Percentiles rank a stretch among this genome's conserved stretches.
These are phyloP conservation scores for Lepus americanus DNA, from an alignment of 2,113 vertebrate species.

Conservation along the genomic window DNA sequence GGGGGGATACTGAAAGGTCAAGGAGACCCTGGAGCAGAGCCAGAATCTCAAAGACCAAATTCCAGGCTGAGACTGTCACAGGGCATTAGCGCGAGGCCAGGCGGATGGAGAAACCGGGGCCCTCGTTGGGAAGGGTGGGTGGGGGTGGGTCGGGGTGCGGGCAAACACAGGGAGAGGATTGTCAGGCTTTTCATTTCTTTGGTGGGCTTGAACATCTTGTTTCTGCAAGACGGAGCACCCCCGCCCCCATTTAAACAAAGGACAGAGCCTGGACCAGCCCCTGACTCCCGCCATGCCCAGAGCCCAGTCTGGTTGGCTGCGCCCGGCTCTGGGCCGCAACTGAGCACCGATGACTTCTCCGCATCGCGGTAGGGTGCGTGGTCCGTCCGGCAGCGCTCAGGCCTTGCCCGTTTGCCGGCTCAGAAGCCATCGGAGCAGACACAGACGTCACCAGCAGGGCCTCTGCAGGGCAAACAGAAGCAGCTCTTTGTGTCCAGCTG, in stretches of 20 bases:
- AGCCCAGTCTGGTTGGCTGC: neutral
- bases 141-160: neutral
- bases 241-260: neutral
- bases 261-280: neutral
- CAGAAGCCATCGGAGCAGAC: slow-evolving; percentile 16
- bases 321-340: neutral
- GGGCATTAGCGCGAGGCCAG: neutral
- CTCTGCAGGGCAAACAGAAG: slow-evolving; percentile 10
- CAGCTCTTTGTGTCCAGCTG: slow-evolving; percentile 44
- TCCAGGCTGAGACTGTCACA: slow-evolving; percentile 60
- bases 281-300: neutral
- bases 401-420: slow-evolving; percentile 55
- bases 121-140: neutral
- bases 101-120: neutral
- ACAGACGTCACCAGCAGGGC: slow-evolving; percentile 44
- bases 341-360: neutral
- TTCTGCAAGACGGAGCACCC: neutral
- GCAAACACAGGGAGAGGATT: neutral
- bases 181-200: neutral
- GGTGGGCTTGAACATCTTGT: neutral
- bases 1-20: neutral
- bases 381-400: slow-evolving; percentile 4
- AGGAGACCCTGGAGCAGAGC: slow-evolving; percentile 2
- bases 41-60: slow-evolving; percentile 45
- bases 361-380: neutral